Evolutionary conservation across 2,113 vertebrate species (phyloP), one percentile per base, ranked within the genome.

Genomic region (Pelobates fuscus): DNA sequence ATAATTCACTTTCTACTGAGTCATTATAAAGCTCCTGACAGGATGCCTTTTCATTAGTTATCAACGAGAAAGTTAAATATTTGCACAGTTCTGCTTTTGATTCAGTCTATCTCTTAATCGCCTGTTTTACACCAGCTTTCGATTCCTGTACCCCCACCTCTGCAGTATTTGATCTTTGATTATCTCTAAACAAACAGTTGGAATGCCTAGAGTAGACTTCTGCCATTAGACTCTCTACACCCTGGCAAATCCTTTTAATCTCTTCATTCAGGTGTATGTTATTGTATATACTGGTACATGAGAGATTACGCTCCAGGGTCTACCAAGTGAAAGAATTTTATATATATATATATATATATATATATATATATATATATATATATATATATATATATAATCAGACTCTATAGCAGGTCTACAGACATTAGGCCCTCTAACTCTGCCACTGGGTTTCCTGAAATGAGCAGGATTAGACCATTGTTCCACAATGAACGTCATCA

Each of bases 91-190:
- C 18, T 61, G 55, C 57, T 58, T 61, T 61, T 8, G 52, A 70
- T 70, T 70, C 37, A 60, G 18, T 10, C 8, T 49, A n/a, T 14
- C 37, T 20, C 41, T 24, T 46, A 30, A 17, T 24, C 24, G 11
- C 17, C 21, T 17, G 44, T 41, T 41, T 41, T 2, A 41, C 37
- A 2, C 7, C 7, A 41, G 14, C 37, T 41, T 41, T 41, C 37
- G 37, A 12, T 41, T 41, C 14, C 37, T n/a, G n/a, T n/a, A n/a
- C n/a, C n/a, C n/a, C 14, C 11, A 54, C 26, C 59, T 70, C 52
- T 21, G 23, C 21, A 11, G 29, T n/a, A 26, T 70, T 70, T 70
- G 67, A 70, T 70, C 69, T 71, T 49, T 61, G 44, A 49, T 49
- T 49, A 41, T 41, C 44, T 17, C 17, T 17, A 49, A 49, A 18